Percentiles rank a stretch among this genome's conserved stretches.
Conservation (phyloP, 2,797 vertebrate species). For the Chlorospingus semifuscus region DNA sequence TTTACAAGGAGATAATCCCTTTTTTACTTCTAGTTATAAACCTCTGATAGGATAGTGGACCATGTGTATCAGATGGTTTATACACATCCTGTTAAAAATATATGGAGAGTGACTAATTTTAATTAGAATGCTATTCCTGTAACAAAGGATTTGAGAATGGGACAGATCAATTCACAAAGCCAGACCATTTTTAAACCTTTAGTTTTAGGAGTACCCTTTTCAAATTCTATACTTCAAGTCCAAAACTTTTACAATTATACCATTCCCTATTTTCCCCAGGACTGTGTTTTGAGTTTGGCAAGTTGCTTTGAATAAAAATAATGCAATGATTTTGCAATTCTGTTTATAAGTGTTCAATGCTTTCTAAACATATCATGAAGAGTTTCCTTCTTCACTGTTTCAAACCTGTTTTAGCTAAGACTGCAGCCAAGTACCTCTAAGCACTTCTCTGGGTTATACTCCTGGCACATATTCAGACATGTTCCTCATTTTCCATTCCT, state of each 20-base stretch:
- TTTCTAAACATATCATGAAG: background rate
- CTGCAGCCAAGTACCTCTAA: background rate
- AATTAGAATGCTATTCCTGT: background rate
- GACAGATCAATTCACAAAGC: background rate
- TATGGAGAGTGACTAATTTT: background rate
- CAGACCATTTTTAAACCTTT: background rate
- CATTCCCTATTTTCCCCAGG: background rate
- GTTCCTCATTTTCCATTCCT: background rate
- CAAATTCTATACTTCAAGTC: background rate
- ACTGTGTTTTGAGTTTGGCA: background rate
- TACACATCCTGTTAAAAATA: background rate
- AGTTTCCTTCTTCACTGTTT: background rate
- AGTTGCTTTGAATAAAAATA: background rate
- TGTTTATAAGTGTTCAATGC: background rate
- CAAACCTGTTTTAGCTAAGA: background rate
- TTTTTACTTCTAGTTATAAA: background rate
- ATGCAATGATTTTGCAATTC: background rate
- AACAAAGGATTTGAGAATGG: background rate
- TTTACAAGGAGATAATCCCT: background rate
- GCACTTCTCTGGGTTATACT: background rate
- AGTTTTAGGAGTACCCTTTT: background rate
- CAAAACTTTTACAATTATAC: background rate
- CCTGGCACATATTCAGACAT: background rate
- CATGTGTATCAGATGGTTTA: background rate
- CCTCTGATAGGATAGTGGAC: background rate